Evolutionary conservation across 2,888 invertebrate species (phyloP).

Genomic region (Sepiola atlantica): DNA sequence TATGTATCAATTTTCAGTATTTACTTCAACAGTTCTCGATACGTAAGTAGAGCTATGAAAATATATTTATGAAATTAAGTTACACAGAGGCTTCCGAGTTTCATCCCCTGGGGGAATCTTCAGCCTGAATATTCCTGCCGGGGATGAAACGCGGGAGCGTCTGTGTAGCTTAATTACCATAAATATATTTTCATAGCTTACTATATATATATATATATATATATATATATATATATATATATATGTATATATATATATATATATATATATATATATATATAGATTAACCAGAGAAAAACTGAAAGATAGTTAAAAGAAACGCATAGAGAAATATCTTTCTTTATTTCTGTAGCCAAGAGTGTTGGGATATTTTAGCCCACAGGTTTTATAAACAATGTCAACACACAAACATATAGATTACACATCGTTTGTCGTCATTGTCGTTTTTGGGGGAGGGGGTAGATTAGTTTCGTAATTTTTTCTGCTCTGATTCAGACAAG

Average conservation of each 20-base stretch:
- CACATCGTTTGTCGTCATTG: background rate
- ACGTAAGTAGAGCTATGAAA: too few species aligned
- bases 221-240: background rate
- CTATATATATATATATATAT: too few species aligned
- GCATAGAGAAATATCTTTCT: background rate
- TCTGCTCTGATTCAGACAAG: background rate
- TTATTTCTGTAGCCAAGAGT: background rate
- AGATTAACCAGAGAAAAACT: background rate
- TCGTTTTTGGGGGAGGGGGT: background rate
- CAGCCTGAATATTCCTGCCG: too few species aligned
- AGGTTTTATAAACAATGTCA: background rate
- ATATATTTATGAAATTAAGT: too few species aligned
- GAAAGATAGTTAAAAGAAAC: background rate
- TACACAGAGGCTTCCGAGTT: too few species aligned
- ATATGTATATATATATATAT: background rate
- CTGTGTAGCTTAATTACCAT: too few species aligned
- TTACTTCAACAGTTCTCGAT: too few species aligned
- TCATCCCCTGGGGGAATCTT: too few species aligned
- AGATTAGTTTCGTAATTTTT: background rate
- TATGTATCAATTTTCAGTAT: too few species aligned
- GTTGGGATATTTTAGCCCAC: background rate
- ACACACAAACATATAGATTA: background rate
- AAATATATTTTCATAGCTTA: too few species aligned
- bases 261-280: background rate
- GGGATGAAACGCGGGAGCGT: too few species aligned